phyloP scores from a whole-genome alignment of 2,113 vertebrate species.

The Rattus rattus region DNA sequence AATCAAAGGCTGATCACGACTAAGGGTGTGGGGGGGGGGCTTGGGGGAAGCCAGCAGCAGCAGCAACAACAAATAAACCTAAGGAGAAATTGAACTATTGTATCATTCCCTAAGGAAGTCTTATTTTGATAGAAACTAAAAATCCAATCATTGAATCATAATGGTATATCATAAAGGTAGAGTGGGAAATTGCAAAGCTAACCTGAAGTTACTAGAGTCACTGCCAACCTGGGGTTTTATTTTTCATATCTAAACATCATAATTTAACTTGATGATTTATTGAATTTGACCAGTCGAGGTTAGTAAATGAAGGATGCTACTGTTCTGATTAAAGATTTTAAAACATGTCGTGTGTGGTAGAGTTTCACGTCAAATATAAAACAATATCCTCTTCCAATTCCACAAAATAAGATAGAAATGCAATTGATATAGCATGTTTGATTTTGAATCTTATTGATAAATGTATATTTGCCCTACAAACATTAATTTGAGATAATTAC shows the following conservation, averaged over 20 bases:
- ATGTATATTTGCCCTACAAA: not conserved
- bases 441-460: not conserved
- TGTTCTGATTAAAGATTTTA: constrained; percentile 16
- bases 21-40: not conserved
- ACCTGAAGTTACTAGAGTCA: not conserved
- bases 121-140: not conserved
- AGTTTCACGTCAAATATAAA: not conserved
- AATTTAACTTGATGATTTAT: constrained; percentile 4
- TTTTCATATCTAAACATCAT: constrained; percentile 51
- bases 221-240: not conserved
- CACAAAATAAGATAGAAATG: not conserved
- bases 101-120: not conserved
- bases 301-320: not conserved
- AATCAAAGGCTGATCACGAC: not conserved
- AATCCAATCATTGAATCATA: constrained; percentile 29
- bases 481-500: not conserved
- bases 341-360: not conserved
- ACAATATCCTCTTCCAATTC: not conserved
- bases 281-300: not conserved
- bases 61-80: not conserved
- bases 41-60: not conserved
- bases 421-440: not conserved
- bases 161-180: not conserved
- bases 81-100: not conserved
- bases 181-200: not conserved